Conservation (phyloP, 2,888 invertebrate species). For the Rapana venosa region DNA sequence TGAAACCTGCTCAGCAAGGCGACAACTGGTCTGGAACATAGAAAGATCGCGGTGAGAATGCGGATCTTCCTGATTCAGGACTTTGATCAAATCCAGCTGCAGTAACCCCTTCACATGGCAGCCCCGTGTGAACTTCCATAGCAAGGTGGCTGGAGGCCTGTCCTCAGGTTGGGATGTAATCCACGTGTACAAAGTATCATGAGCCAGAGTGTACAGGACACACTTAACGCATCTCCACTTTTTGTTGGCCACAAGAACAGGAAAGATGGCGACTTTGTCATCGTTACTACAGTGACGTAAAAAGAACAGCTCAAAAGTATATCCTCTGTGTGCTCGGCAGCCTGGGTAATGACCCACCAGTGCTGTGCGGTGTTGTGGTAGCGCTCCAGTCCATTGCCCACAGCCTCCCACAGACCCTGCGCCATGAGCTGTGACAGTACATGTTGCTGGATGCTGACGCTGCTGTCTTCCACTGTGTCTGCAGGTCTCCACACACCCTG, state of each 20-base stretch:
- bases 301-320: background rate
- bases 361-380: background rate
- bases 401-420: background rate
- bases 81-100: background rate
- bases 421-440: background rate
- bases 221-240: background rate
- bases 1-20: background rate
- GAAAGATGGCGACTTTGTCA: no score
- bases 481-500: no score
- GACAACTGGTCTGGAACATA: background rate
- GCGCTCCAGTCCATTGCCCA: background rate
- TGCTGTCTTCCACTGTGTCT: no score
- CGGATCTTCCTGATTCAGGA: no score
- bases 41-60: no score
- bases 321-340: background rate
- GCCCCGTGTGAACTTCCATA: background rate
- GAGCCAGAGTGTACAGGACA: background rate
- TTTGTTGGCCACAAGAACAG: background rate
- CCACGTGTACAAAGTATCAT: background rate
- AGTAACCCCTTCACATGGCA: background rate
- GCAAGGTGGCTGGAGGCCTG: background rate
- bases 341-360: background rate
- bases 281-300: background rate
- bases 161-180: no score
- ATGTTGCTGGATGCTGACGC: no score